A percentile compares a stretch with the other conserved stretches of the same genome.
Evolutionary conservation across 2,888 invertebrate species (phyloP).

Genomic region (Dryocosmus kuriphilus): DNA sequence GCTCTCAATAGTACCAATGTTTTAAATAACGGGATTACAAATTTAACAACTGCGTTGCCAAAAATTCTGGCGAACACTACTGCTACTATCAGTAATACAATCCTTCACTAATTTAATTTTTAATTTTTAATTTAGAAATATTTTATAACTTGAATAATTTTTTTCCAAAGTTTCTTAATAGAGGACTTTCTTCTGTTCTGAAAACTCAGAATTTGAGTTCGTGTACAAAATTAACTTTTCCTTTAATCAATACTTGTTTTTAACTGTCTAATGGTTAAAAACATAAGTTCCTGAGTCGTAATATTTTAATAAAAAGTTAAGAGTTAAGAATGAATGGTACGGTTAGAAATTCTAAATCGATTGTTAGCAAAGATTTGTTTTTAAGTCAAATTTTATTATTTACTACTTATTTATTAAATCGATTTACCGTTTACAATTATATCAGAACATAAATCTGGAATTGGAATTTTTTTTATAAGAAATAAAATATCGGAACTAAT

Average conservation of each 20-base stretch:
- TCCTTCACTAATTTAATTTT: slow-evolving; percentile 53
- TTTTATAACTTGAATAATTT: slow-evolving; percentile 1
- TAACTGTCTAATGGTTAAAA: not conserved
- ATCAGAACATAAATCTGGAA: too few species aligned
- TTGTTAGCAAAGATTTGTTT: not conserved
- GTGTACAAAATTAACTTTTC: not conserved
- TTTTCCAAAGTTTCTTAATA: not conserved
- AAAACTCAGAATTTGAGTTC: not conserved
- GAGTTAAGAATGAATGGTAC: not conserved
- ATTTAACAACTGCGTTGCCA: slow-evolving; percentile 64
- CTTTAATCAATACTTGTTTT: not conserved
- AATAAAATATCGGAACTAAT: not conserved
- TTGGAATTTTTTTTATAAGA: too few species aligned
- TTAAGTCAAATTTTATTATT: not conserved
- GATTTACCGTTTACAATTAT: not conserved
- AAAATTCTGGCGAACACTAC: slow-evolving; percentile 66
- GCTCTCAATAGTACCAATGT: slow-evolving; percentile 63
- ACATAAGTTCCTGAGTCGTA: not conserved
- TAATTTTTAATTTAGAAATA: not conserved
- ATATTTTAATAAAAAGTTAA: not conserved
- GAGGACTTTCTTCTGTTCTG: not conserved
- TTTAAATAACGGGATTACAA: slow-evolving; percentile 59
- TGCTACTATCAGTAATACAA: slow-evolving; percentile 65
- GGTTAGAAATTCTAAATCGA: not conserved
- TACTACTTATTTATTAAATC: not conserved